Evolutionary conservation across 1,140 invertebrate species (phyloP), one percentile per base, ranked within the genome.

Genomic region (Drosophila obscura): DNA sequence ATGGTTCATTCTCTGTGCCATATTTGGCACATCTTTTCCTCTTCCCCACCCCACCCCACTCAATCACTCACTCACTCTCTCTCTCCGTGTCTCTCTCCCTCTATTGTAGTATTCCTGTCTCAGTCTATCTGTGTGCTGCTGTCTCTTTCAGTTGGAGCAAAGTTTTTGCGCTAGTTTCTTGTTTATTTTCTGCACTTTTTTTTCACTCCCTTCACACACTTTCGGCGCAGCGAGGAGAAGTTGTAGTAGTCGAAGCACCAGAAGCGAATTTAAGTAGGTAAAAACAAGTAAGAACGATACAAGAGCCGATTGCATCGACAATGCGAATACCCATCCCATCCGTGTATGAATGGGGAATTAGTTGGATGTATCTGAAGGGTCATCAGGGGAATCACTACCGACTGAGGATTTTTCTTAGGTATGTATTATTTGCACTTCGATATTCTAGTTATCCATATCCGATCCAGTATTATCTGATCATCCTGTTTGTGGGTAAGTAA

Each of bases 161-260:
- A 84, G 67, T 73, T 74, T 76, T 72, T 80, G 80, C 63, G 53
- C 80, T 84, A 80, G 80, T 84, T 84, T 79, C 58, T 75, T 77
- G 78, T 81, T 73, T 82, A 77, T 82, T 59, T 73, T 49, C 56
- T 71, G 69, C 64, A 78, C 77, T 51, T 71, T 62, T 75, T 46
- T 51, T 46, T 39, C 11, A 39, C 35, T 39, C 35, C 9, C 31
- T 9, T 31, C 31, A 31, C 31, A 31, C 31, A 31, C 31, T 31
- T 31, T 31, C 31, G 31, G 7, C 7, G 8, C 8, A 31, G 1
- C 6, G 26, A 44, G 57, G 22, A 45, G 50, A 19, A 31, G 56
- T n/a, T 26, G 26, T 0, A 4, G 22, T 24, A 24, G 22, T 4
- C 2, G 22, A 11, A 19, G 53, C 45, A 46, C 24, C 24, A 43